A percentile compares a stretch with the other conserved stretches of the same genome.
phyloP scores from a whole-genome alignment of 1,140 invertebrate genomes.

The Armadillidium nasatum region DNA sequence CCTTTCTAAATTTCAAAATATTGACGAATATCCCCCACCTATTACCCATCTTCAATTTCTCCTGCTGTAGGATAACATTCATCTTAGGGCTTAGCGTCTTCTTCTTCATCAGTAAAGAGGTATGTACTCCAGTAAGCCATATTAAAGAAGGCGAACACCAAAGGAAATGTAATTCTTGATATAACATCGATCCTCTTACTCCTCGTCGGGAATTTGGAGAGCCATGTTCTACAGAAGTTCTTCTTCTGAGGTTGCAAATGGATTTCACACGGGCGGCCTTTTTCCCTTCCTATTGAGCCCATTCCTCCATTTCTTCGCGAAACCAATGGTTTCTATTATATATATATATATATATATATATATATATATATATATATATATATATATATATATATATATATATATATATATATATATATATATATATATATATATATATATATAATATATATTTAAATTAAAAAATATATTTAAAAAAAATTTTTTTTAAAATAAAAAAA shows the following conservation, averaged over 20 bases:
- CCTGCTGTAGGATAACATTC: not conserved
- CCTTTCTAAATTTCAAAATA: too few relatives aligned
- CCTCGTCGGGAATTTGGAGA: constrained; percentile 83
- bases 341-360: too few relatives aligned
- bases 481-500: too few relatives aligned
- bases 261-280: constrained; percentile 23
- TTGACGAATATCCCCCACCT: too few relatives aligned
- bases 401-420: too few relatives aligned
- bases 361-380: too few relatives aligned
- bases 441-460: too few relatives aligned
- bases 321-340: constrained; percentile 26
- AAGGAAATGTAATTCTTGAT: constrained; percentile 84
- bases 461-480: too few relatives aligned
- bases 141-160: constrained; percentile 91
- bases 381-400: too few relatives aligned
- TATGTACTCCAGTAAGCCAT: constrained; percentile 90
- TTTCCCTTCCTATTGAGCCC: constrained; percentile 4
- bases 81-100: not conserved
- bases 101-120: constrained; percentile 56
- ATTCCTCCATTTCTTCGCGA: constrained; percentile 28
- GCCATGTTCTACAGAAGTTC: constrained; percentile 57
- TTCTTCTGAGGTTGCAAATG: constrained; percentile 17
- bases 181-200: constrained; percentile 94
- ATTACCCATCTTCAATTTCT: too few relatives aligned
- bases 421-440: too few relatives aligned